Evolutionary conservation across 2,888 invertebrate genomes (phyloP), one percentile per base, ranked within the genome.

Genomic region (Priocnemis perturbator): DNA sequence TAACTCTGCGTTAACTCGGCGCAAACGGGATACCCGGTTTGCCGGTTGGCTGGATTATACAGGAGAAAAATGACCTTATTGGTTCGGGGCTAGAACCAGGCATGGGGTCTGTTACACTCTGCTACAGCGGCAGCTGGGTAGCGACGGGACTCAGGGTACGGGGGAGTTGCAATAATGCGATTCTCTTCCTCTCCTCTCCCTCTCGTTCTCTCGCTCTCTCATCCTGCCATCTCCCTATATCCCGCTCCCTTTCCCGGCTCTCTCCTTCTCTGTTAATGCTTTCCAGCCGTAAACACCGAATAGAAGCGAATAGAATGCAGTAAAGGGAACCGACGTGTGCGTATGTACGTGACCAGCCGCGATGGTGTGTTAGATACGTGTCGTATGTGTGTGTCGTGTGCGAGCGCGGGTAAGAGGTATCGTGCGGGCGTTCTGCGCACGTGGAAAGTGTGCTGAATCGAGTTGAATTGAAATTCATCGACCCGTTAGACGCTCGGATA

Each of bases 1-100:
- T 85, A 85, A 85, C 84, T 83, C 83, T 79, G 84, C 84, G 84
- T 85, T 85, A 85, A 84, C 83, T 84, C 81, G 77, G 79, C 76
- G 78, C 80, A 80, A 80, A 80, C 80, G 78, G 81, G 72, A 81
- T 80, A 77, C 71, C 37, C 78, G 73, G 78, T 81, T 82, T 82
- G 79, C 76, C 77, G 81, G 76, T 81, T 77, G 72, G 73, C 67
- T 80, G 82, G 83, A 85, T 85, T 83, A 84, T 80, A 76, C 74
- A 73, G 71, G 81, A 84, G 81, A 85, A 85, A 84, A 85, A 85
- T 84, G 83, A 83, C 79, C 85, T 82, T 83, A 84, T 84, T 85
- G 84, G 82, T 82, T 83, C 75, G 73, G 37, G 75, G 79, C 81
- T 79, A 75, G 81, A 77, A 82, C 74, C 81, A 77, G 73, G 73